Percentiles rank a stretch among this genome's conserved stretches.
Conservation (phyloP, 2,113 vertebrate species). For the Polypterus senegalus region DNA sequence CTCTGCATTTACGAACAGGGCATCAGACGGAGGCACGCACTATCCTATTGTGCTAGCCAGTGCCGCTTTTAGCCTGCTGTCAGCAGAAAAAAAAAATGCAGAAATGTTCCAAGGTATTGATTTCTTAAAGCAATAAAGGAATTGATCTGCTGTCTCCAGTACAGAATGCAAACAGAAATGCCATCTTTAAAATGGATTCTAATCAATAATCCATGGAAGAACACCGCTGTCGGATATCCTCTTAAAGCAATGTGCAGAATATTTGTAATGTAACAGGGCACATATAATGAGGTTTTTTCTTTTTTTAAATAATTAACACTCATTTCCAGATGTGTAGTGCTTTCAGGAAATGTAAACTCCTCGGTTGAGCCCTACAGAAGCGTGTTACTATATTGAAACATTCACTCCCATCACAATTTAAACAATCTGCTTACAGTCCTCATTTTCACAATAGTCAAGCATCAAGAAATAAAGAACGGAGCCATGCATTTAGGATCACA, state of each 20-base stretch:
- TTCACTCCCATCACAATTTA: no score
- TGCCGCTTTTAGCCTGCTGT: slow-evolving; percentile 24
- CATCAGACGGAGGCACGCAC: background rate
- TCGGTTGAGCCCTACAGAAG: no score
- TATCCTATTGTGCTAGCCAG: background rate
- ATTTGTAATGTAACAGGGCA: background rate
- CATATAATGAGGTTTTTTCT: background rate
- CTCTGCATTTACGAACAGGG: slow-evolving; percentile 24
- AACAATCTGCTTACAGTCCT: no score
- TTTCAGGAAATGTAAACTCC: no score
- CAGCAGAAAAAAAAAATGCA: slow-evolving; percentile 38
- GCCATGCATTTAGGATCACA: no score
- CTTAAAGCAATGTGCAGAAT: background rate
- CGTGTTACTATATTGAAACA: no score
- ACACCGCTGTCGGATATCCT: slow-evolving; percentile 19
- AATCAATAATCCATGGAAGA: slow-evolving; percentile 44
- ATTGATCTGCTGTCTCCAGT: slow-evolving; percentile 8
- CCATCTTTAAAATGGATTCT: slow-evolving; percentile 26
- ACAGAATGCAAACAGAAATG: slow-evolving; percentile 18
- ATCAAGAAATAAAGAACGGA: no score
- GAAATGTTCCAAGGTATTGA: slow-evolving; percentile 18
- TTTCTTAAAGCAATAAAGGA: slow-evolving; percentile 7
- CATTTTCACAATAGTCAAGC: no score
- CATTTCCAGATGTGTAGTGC: no score
- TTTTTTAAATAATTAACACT: no score